Conservation (phyloP, 2,888 invertebrate species). For the Sycophila texana region DNA sequence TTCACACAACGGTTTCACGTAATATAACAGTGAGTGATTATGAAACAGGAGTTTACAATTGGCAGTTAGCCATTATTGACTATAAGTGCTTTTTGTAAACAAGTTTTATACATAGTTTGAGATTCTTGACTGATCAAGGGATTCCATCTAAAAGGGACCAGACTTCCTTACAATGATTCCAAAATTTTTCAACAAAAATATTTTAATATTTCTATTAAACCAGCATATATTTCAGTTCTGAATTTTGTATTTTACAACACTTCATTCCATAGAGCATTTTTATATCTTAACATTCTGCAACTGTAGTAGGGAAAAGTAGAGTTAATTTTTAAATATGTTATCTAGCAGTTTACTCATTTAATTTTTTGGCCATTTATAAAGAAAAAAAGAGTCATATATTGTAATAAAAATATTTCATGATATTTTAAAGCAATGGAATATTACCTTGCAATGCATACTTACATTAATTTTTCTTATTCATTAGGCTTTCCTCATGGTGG, state of each 20-base stretch:
- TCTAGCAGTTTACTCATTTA: conserved; percentile 22
- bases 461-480: conserved; percentile 34
- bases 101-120: conserved; percentile 43
- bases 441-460: conserved; percentile 17
- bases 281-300: conserved; percentile 24
- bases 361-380: conserved; percentile 7
- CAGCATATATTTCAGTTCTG: conserved; percentile 30
- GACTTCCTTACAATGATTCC: conserved; percentile 23
- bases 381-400: conserved; percentile 25
- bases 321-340: conserved; percentile 22
- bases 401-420: conserved; percentile 28
- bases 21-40: not conserved
- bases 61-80: conserved; percentile 7
- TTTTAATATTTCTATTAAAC: conserved; percentile 15
- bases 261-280: conserved; percentile 41
- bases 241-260: conserved; percentile 21
- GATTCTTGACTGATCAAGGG: conserved; percentile 36
- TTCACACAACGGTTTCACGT: not conserved
- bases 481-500: conserved; percentile 45
- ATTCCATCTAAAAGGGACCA: conserved; percentile 55
- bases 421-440: conserved; percentile 28
- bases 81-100: conserved; percentile 19
- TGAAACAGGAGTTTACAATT: conserved; percentile 20
- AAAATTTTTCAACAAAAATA: conserved; percentile 19
- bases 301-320: conserved; percentile 16